A percentile compares a stretch with the other conserved stretches of the same genome.
phyloP scores from a whole-genome alignment of 2,113 vertebrate species.

The Onychostoma macrolepis region DNA sequence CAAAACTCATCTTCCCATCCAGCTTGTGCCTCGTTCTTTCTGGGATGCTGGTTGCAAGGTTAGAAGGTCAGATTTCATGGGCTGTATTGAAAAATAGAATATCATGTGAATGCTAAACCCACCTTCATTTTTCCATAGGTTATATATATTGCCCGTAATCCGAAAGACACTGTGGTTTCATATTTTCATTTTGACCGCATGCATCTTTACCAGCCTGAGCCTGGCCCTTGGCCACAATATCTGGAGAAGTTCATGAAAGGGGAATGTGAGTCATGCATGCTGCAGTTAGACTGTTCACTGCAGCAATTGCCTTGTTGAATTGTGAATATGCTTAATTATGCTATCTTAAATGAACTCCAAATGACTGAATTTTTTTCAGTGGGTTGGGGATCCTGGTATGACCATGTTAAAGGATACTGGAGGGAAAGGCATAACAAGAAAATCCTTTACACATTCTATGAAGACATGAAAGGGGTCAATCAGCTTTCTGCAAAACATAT shows the following conservation, averaged over 20 bases:
- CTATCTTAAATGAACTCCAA: background rate
- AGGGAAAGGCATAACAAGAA: slow-evolving; percentile 67
- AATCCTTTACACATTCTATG: slow-evolving; percentile 77
- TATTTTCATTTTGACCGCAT: slow-evolving; percentile 77
- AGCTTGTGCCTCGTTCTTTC: slow-evolving; percentile 61
- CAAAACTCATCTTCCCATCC: slow-evolving; percentile 61
- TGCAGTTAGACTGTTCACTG: background rate
- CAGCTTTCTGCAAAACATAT: background rate
- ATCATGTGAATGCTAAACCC: background rate
- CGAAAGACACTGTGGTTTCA: slow-evolving; percentile 79
- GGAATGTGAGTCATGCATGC: slow-evolving; percentile 62
- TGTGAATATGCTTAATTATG: background rate
- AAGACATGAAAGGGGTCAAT: slow-evolving; percentile 80
- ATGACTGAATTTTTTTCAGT: slow-evolving; percentile 62
- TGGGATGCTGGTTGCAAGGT: slow-evolving; percentile 63
- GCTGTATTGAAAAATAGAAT: background rate
- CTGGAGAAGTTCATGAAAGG: slow-evolving; percentile 73
- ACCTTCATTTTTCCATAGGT: slow-evolving; percentile 62
- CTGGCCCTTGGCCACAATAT: slow-evolving; percentile 72
- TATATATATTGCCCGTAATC: slow-evolving; percentile 77
- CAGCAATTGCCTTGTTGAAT: background rate
- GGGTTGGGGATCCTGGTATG: slow-evolving; percentile 76
- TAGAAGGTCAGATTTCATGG: background rate
- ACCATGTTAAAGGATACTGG: slow-evolving; percentile 80
- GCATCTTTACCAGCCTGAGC: slow-evolving; percentile 66